phyloP scores from a whole-genome alignment of 2,888 invertebrate species.

The Noctua comes region DNA sequence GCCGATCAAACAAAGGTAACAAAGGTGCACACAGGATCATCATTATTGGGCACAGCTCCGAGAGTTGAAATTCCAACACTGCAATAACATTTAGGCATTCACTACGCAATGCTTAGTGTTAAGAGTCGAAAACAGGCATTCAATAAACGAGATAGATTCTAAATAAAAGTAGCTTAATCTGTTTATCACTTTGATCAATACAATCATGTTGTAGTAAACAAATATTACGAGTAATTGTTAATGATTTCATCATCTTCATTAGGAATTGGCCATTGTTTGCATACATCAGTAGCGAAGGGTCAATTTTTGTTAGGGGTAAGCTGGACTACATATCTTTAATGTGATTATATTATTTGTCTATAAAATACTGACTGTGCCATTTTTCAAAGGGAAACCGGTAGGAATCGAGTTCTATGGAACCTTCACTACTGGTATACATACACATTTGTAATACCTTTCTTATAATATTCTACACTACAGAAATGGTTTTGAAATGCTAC shows the following conservation, averaged over 20 bases:
- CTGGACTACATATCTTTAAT: too few species aligned
- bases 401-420: too few species aligned
- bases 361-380: too few species aligned
- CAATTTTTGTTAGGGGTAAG: too few species aligned
- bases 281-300: too few species aligned
- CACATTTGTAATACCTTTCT: not conserved
- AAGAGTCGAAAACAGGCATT: not conserved
- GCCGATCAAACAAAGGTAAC: too few species aligned
- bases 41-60: not conserved
- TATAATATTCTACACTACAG: not conserved
- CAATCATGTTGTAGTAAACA: not conserved
- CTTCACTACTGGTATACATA: too few species aligned
- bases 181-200: not conserved
- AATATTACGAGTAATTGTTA: not conserved
- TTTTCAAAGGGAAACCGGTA: too few species aligned
- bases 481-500: not conserved
- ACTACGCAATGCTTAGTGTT: not conserved
- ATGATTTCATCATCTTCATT: not conserved
- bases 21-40: not conserved
- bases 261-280: not conserved
- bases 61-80: not conserved
- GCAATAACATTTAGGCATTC: not conserved
- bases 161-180: constrained; percentile 1
- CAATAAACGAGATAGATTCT: not conserved
- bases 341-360: too few species aligned